Percentiles rank a stretch among this genome's conserved stretches.
phyloP scores from a whole-genome alignment of 2,797 vertebrate species.

The Sylvia borin region DNA sequence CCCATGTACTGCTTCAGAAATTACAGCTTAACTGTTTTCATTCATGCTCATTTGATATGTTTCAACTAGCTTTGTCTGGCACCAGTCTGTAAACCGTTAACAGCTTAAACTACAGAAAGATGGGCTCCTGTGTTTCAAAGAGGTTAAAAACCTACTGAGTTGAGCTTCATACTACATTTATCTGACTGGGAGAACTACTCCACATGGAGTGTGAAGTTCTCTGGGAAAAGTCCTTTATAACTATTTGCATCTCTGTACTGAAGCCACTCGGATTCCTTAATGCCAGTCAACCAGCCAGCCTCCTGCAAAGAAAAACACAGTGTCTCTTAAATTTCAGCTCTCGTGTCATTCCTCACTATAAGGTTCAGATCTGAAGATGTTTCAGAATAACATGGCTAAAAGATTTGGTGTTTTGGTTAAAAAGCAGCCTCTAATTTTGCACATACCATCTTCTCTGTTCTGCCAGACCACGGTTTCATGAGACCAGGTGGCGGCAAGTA shows the following conservation, averaged over 20 bases:
- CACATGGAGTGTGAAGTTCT: conserved; percentile 89
- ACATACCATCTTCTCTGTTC: not conserved
- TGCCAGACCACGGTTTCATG: not conserved
- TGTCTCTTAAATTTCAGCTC: not conserved
- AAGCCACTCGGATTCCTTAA: conserved; percentile 90
- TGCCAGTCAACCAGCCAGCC: conserved; percentile 94
- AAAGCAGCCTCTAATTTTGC: not conserved
- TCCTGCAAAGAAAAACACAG: conserved; percentile 82
- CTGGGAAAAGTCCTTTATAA: conserved; percentile 93
- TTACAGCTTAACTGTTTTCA: conserved; percentile 75
- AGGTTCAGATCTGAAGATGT: not conserved
- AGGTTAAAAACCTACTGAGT: conserved; percentile 66
- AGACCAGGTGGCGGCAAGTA: not conserved
- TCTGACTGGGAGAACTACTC: conserved; percentile 73
- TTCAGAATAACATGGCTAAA: not conserved
- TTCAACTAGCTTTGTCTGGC: conserved; percentile 66
- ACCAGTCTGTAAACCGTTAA: conserved; percentile 69
- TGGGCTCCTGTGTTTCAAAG: conserved; percentile 70
- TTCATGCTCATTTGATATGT: conserved; percentile 65
- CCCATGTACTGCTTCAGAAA: conserved; percentile 70
- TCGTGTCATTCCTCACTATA: rapidly evolving
- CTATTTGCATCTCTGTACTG: conserved; percentile 77
- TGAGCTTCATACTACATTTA: conserved; percentile 8
- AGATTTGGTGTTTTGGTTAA: not conserved
- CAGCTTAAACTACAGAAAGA: conserved; percentile 63